Conservation (phyloP, 2,888 invertebrate genomes). For the Rhingia campestris region DNA sequence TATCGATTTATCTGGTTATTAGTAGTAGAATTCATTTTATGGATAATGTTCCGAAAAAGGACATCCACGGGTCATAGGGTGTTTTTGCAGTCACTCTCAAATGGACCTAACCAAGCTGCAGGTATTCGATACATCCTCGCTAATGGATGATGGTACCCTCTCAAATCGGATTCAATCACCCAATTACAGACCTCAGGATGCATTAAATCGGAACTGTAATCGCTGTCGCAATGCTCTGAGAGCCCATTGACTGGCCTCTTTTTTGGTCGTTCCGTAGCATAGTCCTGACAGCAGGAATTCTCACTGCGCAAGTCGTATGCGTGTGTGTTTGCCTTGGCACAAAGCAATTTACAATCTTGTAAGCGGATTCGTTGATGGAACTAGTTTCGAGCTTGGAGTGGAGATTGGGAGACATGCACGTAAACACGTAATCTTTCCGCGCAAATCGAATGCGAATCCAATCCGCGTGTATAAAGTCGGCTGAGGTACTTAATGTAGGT, state of each 20-base stretch:
- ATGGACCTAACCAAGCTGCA: conserved; percentile 12
- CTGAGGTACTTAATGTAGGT: too few species aligned
- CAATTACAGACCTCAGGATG: conserved; percentile 70
- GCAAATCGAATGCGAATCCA: conserved; percentile 55
- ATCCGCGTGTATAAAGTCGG: conserved; percentile 19
- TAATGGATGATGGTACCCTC: conserved; percentile 54
- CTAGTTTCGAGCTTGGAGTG: conserved; percentile 34
- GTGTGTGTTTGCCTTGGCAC: background rate
- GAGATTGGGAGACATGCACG: conserved; percentile 31
- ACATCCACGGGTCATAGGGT: conserved; percentile 25
- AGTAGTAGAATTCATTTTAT: conserved; percentile 46
- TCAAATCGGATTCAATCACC: conserved; percentile 69
- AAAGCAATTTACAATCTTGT: conserved; percentile 68
- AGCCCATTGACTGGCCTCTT: too few species aligned
- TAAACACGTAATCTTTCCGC: conserved; percentile 31
- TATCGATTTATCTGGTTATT: conserved; percentile 71
- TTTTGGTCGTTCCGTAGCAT: background rate
- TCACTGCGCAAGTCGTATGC: too few species aligned
- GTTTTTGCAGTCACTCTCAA: conserved; percentile 24
- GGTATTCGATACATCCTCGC: conserved; percentile 4
- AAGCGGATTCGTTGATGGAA: conserved; percentile 68
- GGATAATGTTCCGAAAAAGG: conserved; percentile 48
- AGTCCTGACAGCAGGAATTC: background rate
- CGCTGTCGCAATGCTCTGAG: conserved; percentile 19
- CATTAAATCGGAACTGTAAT: conserved; percentile 64